A percentile compares a stretch with the other conserved stretches of the same genome.
Conservation (phyloP, 2,113 vertebrate species). For the Bufo gargarizans region DNA sequence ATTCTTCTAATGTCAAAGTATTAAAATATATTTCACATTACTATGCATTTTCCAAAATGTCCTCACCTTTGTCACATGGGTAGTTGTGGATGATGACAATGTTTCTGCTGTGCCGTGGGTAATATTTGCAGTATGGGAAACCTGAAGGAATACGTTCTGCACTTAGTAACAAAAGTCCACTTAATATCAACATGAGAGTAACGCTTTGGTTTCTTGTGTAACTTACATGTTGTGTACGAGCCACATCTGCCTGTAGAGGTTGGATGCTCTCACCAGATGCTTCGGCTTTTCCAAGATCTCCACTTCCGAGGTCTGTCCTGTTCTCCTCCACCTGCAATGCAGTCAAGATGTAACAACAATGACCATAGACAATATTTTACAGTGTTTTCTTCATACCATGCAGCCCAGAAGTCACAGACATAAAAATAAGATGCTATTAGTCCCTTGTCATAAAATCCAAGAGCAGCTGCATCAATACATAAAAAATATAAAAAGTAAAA, state of each 20-base stretch:
- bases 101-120: constrained; percentile 86
- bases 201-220: neutral
- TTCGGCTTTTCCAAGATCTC: neutral
- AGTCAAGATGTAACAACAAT: neutral
- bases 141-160: constrained; percentile 52
- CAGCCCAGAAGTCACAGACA: no score
- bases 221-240: constrained; percentile 42
- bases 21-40: neutral
- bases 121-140: constrained; percentile 56
- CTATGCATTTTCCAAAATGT: no score
- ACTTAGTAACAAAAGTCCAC: neutral
- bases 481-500: no score
- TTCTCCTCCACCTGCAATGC: constrained; percentile 28
- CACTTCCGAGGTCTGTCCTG: neutral
- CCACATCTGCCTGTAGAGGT: constrained; percentile 34
- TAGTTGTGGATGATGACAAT: constrained; percentile 94
- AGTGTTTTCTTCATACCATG: neutral
- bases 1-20: neutral
- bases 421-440: neutral
- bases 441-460: neutral
- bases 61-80: constrained; percentile 97
- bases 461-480: no score
- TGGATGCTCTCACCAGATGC: neutral
- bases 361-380: neutral
- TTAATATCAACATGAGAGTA: neutral